Evolutionary conservation across 2,888 invertebrate genomes (phyloP), one percentile per base, ranked within the genome.

Genomic region (Sipha maydis): DNA sequence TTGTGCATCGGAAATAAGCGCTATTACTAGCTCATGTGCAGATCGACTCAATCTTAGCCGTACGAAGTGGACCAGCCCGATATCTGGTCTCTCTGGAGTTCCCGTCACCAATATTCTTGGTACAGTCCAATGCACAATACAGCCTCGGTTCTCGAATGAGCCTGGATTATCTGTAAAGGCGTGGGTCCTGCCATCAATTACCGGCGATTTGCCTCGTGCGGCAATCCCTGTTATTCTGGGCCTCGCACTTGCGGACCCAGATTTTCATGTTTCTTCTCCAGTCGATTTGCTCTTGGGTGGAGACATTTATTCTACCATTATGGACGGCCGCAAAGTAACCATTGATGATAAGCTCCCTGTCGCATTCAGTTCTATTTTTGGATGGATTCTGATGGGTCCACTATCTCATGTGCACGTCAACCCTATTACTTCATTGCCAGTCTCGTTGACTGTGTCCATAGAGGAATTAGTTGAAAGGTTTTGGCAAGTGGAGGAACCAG

Each of bases 401-500:
- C 28, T 75, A 38, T n/a, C 75, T 25, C 21, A 54, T 9, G 7
- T 14, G 54, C 7, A 41, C 25, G 25, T 11, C 11, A 25, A 8
- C 25, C 9, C 25, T 21, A 8, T 1, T 19, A 31, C 31, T 19
- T 73, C 73, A 7, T 73, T 73, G 34, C 75, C 75, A 8, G 41
- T 75, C 8, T 75, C 75, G 8, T 25, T 75, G 1, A 75, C 75
- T 3, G 41, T 41, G 25, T 75, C 75, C 8, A 41, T 75, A 11
- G 90, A n/a, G n/a, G n/a, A n/a, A n/a, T n/a, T n/a, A n/a, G n/a
- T n/a, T n/a, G n/a, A n/a, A n/a, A n/a, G n/a, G 41, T 89, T 89
- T 69, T 89, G 83, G 83, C 77, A 78, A 71, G 38, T 89, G 9
- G 89, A 89, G 38, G 83, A 89, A 41, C 78, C 83, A 0, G 48